phyloP scores from a whole-genome alignment of 2,113 vertebrate species.

The Ochotona curzoniae region DNA sequence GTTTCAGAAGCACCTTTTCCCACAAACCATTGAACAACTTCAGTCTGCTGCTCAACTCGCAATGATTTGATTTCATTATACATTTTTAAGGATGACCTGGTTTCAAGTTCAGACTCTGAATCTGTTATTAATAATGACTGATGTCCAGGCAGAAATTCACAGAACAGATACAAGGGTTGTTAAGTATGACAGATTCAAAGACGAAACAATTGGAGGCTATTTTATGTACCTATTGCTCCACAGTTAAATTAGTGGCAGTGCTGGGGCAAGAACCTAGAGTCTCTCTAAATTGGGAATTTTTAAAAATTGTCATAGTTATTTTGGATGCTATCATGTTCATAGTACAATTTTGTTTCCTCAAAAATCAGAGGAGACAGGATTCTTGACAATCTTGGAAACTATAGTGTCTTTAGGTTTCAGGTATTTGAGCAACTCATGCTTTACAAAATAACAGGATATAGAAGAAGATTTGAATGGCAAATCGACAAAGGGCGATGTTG shows the following conservation, averaged over 20 bases:
- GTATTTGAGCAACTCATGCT: neutral
- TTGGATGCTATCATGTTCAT: neutral
- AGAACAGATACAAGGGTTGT: neutral
- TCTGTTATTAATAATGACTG: neutral
- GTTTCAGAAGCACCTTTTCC: neutral
- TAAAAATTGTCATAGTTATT: neutral
- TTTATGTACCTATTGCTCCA: neutral
- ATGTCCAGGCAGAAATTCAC: neutral
- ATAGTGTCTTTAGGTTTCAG: neutral
- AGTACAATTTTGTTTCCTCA: neutral
- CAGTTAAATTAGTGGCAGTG: neutral
- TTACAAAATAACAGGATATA: neutral
- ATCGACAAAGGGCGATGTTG: neutral
- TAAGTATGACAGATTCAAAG: neutral
- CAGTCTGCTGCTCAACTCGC: neutral
- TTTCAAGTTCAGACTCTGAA: constrained; percentile 27
- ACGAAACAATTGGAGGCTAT: neutral
- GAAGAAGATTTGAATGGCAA: neutral
- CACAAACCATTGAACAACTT: neutral
- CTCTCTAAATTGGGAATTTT: neutral
- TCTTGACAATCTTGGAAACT: neutral
- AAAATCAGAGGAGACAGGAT: neutral
- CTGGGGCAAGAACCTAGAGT: neutral
- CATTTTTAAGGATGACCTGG: neutral
- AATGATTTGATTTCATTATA: neutral